A percentile compares a stretch with the other conserved stretches of the same genome.
These are phyloP conservation scores for Netelia melanura DNA, from an alignment of 2,888 invertebrate genomes.

Conservation along the genomic window DNA sequence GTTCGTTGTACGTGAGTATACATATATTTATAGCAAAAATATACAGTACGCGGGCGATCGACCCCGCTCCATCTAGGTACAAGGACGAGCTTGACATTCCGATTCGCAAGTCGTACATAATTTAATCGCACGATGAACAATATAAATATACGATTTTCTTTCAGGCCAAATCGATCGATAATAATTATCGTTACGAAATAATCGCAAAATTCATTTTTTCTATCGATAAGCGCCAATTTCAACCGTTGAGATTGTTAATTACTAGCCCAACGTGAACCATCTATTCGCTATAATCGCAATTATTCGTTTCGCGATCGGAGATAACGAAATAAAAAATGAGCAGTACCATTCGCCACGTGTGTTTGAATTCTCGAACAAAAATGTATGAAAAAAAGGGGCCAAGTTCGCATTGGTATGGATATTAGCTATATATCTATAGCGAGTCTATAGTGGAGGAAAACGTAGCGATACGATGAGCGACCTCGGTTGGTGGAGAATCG, in stretches of 20 bases:
- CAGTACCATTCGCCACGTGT: background rate
- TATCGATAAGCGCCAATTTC: background rate
- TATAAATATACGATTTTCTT: no score
- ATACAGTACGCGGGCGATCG: background rate
- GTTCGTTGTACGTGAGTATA: background rate
- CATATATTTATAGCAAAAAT: background rate
- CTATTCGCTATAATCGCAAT: background rate
- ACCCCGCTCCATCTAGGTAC: background rate
- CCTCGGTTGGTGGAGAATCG: slow-evolving; percentile 31
- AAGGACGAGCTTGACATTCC: background rate
- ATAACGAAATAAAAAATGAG: background rate
- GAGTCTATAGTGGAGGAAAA: background rate
- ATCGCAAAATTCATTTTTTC: background rate
- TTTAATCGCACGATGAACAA: no score
- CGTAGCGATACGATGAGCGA: slow-evolving; percentile 21
- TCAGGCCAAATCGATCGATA: no score
- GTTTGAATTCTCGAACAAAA: background rate
- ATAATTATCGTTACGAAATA: no score
- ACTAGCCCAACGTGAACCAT: background rate
- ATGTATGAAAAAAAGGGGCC: background rate
- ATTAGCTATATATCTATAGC: background rate
- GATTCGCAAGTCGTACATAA: background rate
- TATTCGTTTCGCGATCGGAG: background rate
- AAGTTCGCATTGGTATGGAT: background rate
- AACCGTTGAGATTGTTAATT: background rate